Percentiles rank a stretch among this genome's conserved stretches.
Conservation (phyloP, 2,113 vertebrate genomes). For the Empidonax traillii region DNA sequence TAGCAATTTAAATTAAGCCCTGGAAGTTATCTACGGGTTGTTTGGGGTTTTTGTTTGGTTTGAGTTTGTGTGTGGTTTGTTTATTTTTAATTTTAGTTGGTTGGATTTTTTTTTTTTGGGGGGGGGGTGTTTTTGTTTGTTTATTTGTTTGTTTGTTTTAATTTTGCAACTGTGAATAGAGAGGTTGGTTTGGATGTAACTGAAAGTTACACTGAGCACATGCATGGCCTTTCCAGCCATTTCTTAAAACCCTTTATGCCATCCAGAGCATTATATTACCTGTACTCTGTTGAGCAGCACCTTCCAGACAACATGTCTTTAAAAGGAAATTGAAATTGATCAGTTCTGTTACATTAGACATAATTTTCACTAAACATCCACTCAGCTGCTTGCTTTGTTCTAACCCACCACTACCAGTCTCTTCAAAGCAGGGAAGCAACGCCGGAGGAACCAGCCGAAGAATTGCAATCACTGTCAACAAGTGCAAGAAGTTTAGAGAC, state of each 20-base stretch:
- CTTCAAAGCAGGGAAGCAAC: background rate
- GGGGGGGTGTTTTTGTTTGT: no score
- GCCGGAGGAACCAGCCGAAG: background rate
- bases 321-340: background rate
- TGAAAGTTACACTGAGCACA: accelerated
- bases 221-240: background rate
- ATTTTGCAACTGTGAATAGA: background rate
- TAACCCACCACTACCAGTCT: background rate
- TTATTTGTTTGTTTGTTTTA: background rate
- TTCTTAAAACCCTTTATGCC: background rate
- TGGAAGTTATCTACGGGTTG: background rate
- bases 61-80: no score
- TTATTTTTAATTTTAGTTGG: background rate
- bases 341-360: background rate
- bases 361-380: background rate
- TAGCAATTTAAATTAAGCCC: background rate
- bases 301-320: background rate
- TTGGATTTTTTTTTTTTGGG: no score
- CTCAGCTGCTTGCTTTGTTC: background rate
- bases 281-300: background rate
- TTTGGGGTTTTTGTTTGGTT: background rate
- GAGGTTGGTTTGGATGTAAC: background rate
- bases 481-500: background rate
- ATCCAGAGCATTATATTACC: background rate
- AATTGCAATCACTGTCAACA: background rate